Conservation (phyloP, 2,888 invertebrate species). For the Polymixis lichenea region DNA sequence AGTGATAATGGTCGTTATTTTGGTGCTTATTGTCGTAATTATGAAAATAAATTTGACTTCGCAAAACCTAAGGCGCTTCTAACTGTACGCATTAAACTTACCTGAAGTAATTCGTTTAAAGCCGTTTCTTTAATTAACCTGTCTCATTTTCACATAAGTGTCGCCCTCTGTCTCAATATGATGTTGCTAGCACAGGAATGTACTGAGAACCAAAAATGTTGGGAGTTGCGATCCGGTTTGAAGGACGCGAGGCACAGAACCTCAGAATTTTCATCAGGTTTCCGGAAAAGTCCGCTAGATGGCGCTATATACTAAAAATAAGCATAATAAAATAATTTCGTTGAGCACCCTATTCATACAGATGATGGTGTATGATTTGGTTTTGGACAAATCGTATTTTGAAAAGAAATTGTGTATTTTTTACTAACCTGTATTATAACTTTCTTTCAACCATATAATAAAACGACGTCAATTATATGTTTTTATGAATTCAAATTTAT, state of each 20-base stretch:
- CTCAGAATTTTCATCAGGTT: neutral
- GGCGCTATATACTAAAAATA: conserved; percentile 4
- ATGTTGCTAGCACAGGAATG: neutral
- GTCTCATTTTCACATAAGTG: neutral
- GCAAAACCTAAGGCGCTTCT: neutral
- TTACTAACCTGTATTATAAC: neutral
- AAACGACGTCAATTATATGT: too few species aligned
- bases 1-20: neutral
- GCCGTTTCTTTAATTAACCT: neutral
- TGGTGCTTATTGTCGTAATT: neutral
- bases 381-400: too few species aligned
- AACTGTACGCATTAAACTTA: neutral
- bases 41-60: neutral
- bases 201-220: neutral
- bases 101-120: neutral
- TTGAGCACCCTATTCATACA: neutral
- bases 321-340: neutral
- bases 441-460: neutral
- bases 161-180: conserved; percentile 29
- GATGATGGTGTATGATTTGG: neutral
- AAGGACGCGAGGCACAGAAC: neutral
- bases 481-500: too few species aligned
- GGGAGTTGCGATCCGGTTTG: neutral
- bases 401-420: neutral
- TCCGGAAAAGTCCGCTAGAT: conserved; percentile 36